Base-by-base conservation (phyloP, 1,140 invertebrate genomes). In the Aphidius ervi region DNA sequence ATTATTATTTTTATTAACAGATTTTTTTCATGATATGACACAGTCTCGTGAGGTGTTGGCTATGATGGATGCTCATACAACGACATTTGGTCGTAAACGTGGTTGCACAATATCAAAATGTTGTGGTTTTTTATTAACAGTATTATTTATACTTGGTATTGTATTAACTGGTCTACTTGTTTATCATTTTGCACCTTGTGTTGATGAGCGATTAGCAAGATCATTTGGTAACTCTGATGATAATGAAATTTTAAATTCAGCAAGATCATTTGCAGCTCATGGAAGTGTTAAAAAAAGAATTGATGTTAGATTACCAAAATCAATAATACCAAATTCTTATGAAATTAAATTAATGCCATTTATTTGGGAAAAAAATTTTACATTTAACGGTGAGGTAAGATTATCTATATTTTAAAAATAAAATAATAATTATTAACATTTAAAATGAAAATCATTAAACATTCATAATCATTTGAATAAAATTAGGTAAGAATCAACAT, bases 341-440 rank as follows among this genome's bases (percentile, higher is more conserved):
- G 82, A 86, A 56, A 71, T 92, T 3, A 82, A 84, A 64, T 69
- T 92, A 43, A 83, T 86, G 39, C 90, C 90, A 0, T 88, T 87
- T 64, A 84, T 92, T 46, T 80, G 80, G 72, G 84, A 85, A 67
- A 83, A 84, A 1, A 92, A 92, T 70, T 92, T 92, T 65, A 91
- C 88, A 5, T 90, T 92, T 67, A 72, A 85, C 40, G 91, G 91
- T 46, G 83, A 87, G 76, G 85, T 91, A 41, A 61, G 41, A 41
- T 54, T 5, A 41, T 2, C 41, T 7, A 42, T 42, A 16, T 43
- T 4, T 43, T 3, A 8, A 7, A 43, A 8, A 43, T 3, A 7
- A 43, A 10, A 43, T 43, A 6, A 6, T 43, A 6, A 43, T 43
- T 43, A 9, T 49, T 23, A 6, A 6, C 1, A 49, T 16, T 49